Conservation (phyloP, 2,888 invertebrate species). For the Lacanobia oleracea region DNA sequence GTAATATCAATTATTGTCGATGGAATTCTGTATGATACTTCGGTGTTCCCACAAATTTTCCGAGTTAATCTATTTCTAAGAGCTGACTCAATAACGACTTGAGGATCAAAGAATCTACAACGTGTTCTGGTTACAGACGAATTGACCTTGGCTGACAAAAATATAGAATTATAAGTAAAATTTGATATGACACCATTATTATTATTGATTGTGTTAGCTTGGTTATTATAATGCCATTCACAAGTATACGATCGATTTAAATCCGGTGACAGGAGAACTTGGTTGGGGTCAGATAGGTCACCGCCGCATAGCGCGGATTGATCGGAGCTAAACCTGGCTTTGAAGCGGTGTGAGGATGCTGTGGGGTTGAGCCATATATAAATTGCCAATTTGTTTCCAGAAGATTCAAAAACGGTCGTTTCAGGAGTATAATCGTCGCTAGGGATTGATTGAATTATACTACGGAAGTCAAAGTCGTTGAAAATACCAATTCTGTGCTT, state of each 20-base stretch:
- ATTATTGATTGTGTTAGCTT: constrained; percentile 25
- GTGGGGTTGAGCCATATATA: constrained; percentile 89
- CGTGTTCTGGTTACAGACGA: constrained; percentile 69
- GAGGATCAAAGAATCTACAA: constrained; percentile 77
- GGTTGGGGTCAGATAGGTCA: constrained; percentile 71
- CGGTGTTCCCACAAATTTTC: constrained; percentile 74
- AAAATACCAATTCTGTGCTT: constrained; percentile 83
- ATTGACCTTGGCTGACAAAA: constrained; percentile 73
- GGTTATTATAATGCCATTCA: constrained; percentile 78
- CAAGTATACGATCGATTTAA: constrained; percentile 78
- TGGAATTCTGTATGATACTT: constrained; percentile 76
- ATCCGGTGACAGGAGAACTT: constrained; percentile 76
- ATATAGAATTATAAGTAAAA: constrained; percentile 74
- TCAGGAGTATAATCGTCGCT: constrained; percentile 64
- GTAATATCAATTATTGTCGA: constrained; percentile 72
- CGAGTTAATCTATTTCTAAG: constrained; percentile 60
- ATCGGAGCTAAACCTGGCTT: constrained; percentile 92
- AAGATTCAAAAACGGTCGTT: constrained; percentile 89
- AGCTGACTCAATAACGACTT: constrained; percentile 71
- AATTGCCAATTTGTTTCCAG: constrained; percentile 92
- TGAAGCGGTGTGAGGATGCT: constrained; percentile 92
- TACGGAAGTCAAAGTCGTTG: constrained; percentile 88
- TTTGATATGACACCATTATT: constrained; percentile 22
- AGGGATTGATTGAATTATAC: constrained; percentile 79
- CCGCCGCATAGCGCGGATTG: constrained; percentile 88